Conservation (phyloP, 2,888 invertebrate species). For the Cryptocephalus primarius region DNA sequence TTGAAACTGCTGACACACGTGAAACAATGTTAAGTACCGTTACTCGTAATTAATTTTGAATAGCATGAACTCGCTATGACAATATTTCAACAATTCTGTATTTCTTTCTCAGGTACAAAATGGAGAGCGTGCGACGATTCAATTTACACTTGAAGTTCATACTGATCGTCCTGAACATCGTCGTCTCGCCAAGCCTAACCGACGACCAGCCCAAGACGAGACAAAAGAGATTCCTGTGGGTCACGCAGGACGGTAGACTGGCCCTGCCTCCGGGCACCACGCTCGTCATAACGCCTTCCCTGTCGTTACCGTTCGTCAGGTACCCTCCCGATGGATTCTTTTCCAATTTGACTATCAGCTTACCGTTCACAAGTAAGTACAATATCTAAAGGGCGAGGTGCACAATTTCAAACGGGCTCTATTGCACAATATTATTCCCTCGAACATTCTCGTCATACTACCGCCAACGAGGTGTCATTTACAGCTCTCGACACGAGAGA, state of each 20-base stretch:
- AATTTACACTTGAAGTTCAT: conserved; percentile 1
- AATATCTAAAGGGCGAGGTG: no score
- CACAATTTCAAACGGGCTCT: no score
- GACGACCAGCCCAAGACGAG: conserved; percentile 48
- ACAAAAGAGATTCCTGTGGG: conserved; percentile 70
- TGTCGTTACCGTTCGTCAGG: conserved; percentile 71
- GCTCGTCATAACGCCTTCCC: conserved; percentile 66
- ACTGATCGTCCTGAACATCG: conserved; percentile 6
- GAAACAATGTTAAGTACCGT: no score
- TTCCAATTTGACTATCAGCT: conserved; percentile 72
- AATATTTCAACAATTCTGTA: background rate
- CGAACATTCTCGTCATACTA: no score
- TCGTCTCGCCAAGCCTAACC: conserved; percentile 15
- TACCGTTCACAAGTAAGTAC: conserved; percentile 74
- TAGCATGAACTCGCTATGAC: background rate
- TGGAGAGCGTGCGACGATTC: background rate
- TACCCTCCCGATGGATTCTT: conserved; percentile 79
- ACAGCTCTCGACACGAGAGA: no score
- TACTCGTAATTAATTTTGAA: no score
- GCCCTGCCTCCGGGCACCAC: conserved; percentile 76
- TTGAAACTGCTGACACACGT: no score
- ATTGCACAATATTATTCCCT: no score
- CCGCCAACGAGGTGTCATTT: no score
- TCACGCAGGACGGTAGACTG: conserved; percentile 73
- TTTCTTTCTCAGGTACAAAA: no score